Percentiles rank a stretch among this genome's conserved stretches.
These are phyloP conservation scores for Tryphoninae sp. DNA, from an alignment of 2,888 invertebrate genomes.

Conservation along the genomic window DNA sequence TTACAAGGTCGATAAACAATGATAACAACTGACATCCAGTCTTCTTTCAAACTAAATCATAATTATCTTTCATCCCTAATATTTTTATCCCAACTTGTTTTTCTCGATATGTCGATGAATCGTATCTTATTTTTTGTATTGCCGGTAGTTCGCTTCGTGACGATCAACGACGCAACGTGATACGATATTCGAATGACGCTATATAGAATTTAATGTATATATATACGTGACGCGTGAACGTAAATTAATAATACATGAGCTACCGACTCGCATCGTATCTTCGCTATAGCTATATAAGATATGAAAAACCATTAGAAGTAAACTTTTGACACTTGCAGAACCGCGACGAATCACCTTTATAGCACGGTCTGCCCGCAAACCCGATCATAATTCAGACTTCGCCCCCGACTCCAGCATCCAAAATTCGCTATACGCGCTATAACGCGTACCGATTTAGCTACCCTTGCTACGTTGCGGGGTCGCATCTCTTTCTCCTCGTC, in stretches of 20 bases:
- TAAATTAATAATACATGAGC: conserved; percentile 77
- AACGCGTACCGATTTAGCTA: conserved; percentile 24
- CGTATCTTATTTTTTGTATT: conserved; percentile 1
- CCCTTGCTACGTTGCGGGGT: conserved; percentile 31
- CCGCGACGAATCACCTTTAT: conserved; percentile 80
- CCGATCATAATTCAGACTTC: conserved; percentile 75
- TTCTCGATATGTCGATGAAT: conserved; percentile 7
- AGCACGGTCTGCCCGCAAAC: conserved; percentile 70
- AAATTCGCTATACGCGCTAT: conserved; percentile 2
- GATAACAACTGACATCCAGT: background rate
- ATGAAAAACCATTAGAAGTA: conserved; percentile 71
- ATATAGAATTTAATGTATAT: conserved; percentile 1
- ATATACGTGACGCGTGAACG: conserved; percentile 44
- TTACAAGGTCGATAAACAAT: background rate
- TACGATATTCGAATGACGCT: conserved; percentile 55
- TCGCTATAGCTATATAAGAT: conserved; percentile 39
- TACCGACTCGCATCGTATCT: conserved; percentile 63
- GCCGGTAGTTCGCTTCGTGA: conserved; percentile 14
- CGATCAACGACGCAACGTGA: conserved; percentile 37
- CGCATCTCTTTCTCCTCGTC: conserved; percentile 30
- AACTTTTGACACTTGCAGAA: conserved; percentile 81
- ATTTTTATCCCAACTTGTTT: background rate
- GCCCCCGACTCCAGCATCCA: conserved; percentile 62
- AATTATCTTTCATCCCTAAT: background rate
- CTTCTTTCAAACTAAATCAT: background rate